Conservation (phyloP, 2,888 invertebrate species). For the Ganaspis brasiliensis region DNA sequence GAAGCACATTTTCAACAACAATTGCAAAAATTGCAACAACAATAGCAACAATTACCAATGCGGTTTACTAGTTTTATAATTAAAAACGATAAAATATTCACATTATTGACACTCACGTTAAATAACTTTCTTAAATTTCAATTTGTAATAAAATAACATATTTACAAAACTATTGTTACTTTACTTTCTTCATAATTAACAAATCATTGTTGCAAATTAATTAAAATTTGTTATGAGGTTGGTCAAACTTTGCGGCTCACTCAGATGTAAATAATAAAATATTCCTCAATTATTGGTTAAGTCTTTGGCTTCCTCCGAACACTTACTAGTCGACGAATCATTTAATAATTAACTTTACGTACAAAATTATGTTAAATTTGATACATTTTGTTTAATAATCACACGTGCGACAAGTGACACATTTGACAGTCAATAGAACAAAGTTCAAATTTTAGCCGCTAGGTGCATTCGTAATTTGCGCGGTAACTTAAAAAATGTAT, state of each 20-base stretch:
- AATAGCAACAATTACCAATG: not conserved
- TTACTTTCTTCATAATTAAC: not conserved
- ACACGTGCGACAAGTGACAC: slow-evolving; percentile 23
- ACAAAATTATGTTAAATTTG: slow-evolving; percentile 1
- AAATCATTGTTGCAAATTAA: slow-evolving; percentile 1
- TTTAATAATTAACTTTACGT: not conserved
- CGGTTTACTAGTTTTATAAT: not conserved
- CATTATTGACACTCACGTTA: not conserved
- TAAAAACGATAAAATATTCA: not conserved
- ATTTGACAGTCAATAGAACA: not conserved
- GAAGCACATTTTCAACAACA: slow-evolving; percentile 1
- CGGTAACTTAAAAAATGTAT: not conserved
- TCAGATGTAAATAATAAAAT: not conserved
- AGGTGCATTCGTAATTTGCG: not conserved
- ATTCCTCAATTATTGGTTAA: not conserved
- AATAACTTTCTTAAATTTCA: not conserved
- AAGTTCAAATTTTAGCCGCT: not conserved
- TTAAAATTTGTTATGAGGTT: not conserved
- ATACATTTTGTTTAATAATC: slow-evolving; percentile 1
- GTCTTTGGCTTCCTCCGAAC: not conserved
- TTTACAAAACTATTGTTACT: not conserved
- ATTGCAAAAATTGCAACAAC: not conserved
- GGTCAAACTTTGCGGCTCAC: not conserved
- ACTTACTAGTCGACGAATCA: not conserved
- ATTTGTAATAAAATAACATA: not conserved